Evolutionary conservation across 1,140 invertebrate species (phyloP).

Genomic region (Camponotus vicinus): DNA sequence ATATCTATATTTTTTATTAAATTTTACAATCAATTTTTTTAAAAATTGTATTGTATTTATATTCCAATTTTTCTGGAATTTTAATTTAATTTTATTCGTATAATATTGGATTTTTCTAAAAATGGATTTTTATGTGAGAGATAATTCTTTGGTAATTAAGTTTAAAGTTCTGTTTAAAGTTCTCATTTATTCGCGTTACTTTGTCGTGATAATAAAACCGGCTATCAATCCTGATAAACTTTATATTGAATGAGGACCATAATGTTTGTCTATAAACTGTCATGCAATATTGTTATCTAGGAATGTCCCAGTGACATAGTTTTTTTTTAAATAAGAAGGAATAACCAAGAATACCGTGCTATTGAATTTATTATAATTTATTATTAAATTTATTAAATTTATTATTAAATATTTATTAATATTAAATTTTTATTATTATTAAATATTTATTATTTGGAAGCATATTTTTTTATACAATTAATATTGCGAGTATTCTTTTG

Average conservation of each 20-base stretch:
- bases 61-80: too few species aligned
- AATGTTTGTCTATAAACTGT: constrained; percentile 18
- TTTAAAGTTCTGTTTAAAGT: background rate
- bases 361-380: background rate
- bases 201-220: constrained; percentile 9
- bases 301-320: background rate
- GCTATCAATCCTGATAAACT: constrained; percentile 21
- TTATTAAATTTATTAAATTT: too few species aligned
- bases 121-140: background rate
- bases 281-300: background rate
- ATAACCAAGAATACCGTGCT: background rate
- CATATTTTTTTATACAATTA: background rate
- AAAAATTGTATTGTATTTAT: too few species aligned
- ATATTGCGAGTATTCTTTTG: background rate
- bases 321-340: constrained; percentile 22
- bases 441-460: background rate
- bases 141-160: background rate
- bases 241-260: constrained; percentile 14
- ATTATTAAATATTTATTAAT: background rate
- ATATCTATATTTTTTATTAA: constrained; percentile 6
- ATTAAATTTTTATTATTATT: background rate
- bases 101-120: background rate
- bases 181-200: constrained; percentile 13
- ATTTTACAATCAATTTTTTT: background rate
- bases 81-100: too few species aligned